These are phyloP conservation scores for Herminia tarsipennalis DNA, from an alignment of 2,888 invertebrate species.

Conservation along the genomic window DNA sequence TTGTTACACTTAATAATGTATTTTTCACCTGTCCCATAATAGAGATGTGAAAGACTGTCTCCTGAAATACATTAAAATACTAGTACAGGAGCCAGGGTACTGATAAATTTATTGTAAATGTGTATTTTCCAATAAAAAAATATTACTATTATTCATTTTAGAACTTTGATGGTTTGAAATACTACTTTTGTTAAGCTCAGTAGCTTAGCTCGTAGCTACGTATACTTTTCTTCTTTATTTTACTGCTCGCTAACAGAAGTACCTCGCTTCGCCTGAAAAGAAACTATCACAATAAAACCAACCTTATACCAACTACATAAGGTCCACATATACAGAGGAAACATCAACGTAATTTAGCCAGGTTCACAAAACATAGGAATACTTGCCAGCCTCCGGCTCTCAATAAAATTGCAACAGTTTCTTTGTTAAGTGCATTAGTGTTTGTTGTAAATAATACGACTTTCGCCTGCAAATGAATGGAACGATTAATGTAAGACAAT, in stretches of 20 bases:
- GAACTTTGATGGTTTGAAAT: too few relatives aligned
- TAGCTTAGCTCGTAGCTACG: background rate
- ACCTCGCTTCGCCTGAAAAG: background rate
- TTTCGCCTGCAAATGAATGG: slow-evolving; percentile 43
- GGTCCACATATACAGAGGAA: slow-evolving; percentile 11
- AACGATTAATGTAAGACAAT: slow-evolving; percentile 46
- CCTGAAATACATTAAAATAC: too few relatives aligned
- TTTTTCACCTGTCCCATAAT: too few relatives aligned
- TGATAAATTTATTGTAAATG: too few relatives aligned
- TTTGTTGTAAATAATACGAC: slow-evolving; percentile 47
- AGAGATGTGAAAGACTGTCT: too few relatives aligned
- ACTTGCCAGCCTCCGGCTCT: slow-evolving; percentile 23
- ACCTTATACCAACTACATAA: slow-evolving; percentile 13
- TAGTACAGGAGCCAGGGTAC: too few relatives aligned
- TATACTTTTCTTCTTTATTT: background rate
- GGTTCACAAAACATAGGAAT: slow-evolving; percentile 39
- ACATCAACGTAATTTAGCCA: slow-evolving; percentile 30
- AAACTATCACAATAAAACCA: slow-evolving; percentile 7
- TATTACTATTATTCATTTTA: too few relatives aligned
- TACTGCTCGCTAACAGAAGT: background rate
- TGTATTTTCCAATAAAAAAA: too few relatives aligned
- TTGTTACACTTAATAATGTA: too few relatives aligned
- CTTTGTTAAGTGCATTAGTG: slow-evolving; percentile 50
- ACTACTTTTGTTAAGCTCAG: too few relatives aligned
- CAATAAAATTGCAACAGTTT: slow-evolving; percentile 52